Conservation (phyloP, 2,888 invertebrate species). For the Ophion ellenae region DNA sequence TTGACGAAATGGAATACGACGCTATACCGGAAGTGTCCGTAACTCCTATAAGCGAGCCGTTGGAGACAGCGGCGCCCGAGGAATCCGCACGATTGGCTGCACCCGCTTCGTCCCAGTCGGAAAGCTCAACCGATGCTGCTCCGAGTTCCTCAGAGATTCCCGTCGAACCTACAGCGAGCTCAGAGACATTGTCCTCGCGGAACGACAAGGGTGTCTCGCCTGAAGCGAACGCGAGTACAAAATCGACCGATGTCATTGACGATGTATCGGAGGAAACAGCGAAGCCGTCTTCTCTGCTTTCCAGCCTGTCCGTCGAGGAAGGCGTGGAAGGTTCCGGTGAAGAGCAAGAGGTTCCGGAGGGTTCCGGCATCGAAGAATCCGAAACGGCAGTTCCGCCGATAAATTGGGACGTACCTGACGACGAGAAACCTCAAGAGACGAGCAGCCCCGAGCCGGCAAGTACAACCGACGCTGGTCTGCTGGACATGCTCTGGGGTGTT, state of each 20-base stretch:
- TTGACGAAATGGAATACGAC: slow-evolving; percentile 36
- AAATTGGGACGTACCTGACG: slow-evolving; percentile 59
- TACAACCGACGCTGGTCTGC: slow-evolving; percentile 65
- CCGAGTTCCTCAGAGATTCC: slow-evolving; percentile 39
- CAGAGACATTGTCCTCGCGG: slow-evolving; percentile 57
- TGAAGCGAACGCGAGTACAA: slow-evolving; percentile 11
- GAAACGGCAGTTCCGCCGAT: slow-evolving; percentile 75
- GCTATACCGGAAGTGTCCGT: slow-evolving; percentile 32
- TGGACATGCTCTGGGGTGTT: slow-evolving; percentile 63
- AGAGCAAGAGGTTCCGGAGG: slow-evolving; percentile 79
- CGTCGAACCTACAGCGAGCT: slow-evolving; percentile 15
- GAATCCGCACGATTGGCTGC: slow-evolving; percentile 15
- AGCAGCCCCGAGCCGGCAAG: slow-evolving; percentile 68
- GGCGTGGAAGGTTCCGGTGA: slow-evolving; percentile 81
- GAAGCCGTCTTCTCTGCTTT: background rate
- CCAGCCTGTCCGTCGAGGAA: slow-evolving; percentile 41
- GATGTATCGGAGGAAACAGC: slow-evolving; percentile 27
- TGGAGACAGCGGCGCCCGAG: slow-evolving; percentile 27
- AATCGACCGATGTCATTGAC: slow-evolving; percentile 3
- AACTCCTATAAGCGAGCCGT: slow-evolving; percentile 23
- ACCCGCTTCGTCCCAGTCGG: background rate
- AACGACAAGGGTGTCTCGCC: slow-evolving; percentile 45
- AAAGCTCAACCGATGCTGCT: background rate
- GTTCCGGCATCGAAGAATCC: slow-evolving; percentile 81
- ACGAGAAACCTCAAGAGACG: slow-evolving; percentile 41